Base-by-base conservation (phyloP, 1,140 invertebrate species). In the Rhopalosiphum padi region DNA sequence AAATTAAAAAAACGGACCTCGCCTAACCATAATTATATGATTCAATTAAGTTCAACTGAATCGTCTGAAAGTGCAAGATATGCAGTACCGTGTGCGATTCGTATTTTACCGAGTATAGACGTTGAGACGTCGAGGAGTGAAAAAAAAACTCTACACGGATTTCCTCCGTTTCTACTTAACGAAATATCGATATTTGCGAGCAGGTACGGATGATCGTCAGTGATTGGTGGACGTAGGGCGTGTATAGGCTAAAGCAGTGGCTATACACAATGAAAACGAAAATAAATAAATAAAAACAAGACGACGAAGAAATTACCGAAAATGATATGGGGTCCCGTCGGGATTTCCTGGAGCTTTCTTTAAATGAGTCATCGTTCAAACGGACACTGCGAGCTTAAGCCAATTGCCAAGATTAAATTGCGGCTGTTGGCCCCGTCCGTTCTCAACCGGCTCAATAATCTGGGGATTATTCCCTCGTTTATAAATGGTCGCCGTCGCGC, bases 331-430 rank as follows among this genome's bases (percentile, higher is more conserved):
- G 43, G 91, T 41, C 46, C 91, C n/a, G 68, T 18, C n/a, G 77
- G 77, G 91, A 51, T 83, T 85, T 92, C 23, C 37, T 3, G 25
- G 46, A 85, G 77, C 5, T 82, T 85, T 92, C 77, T 83, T 53
- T 43, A n/a, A 43, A 46, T 85, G 82, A 83, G 91, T 92, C 91
- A 92, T 92, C 91, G 68, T 92, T 85, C 91, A 92, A 91, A 91
- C 90, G 90, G 90, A 91, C 90, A 91, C 68, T 53, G 55, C 90
- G 21, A 51, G 91, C 91, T 83, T 51, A 85, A 92, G 91, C 91
- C 91, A 92, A 92, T 92, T 85, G 91, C 77, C 46, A 85, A 92
- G 91, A 92, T 92, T 92, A 92, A 92, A 92, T 85, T 53, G 91
- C 48, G 91, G 77, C 46, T 53, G 91, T 85, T 92, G 77, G 77